Evolutionary conservation across 2,888 invertebrate species (phyloP).

Genomic region (Hetaerina titia): DNA sequence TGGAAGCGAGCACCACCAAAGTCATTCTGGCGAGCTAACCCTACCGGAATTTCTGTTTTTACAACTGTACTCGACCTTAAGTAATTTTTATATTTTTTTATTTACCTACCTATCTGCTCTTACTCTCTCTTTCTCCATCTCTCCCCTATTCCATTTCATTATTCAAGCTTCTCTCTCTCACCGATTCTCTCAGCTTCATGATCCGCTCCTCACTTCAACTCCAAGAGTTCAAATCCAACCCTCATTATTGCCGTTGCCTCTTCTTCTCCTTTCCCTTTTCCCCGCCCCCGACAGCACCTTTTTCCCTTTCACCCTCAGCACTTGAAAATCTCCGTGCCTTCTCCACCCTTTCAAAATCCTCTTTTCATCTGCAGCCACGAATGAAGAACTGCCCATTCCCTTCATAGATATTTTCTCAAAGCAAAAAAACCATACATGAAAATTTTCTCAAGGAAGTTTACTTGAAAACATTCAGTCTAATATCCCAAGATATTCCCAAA

Average conservation of each 20-base stretch:
- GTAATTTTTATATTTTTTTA: conserved; percentile 1
- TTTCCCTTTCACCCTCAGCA: background rate
- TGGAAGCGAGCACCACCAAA: too few species aligned
- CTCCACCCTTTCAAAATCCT: background rate
- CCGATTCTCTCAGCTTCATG: background rate
- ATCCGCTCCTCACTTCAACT: background rate
- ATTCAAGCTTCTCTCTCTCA: background rate
- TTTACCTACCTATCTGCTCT: background rate
- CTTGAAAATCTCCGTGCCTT: background rate
- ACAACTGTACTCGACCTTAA: background rate
- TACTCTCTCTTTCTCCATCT: background rate
- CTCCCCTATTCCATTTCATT: background rate
- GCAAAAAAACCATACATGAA: too few species aligned
- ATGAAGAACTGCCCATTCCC: too few species aligned
- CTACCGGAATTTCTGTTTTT: background rate
- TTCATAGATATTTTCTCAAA: too few species aligned
- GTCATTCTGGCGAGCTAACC: too few species aligned
- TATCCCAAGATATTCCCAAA: too few species aligned
- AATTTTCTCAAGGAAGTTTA: too few species aligned
- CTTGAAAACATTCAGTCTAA: too few species aligned
- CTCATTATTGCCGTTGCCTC: background rate
- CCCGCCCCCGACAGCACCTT: background rate
- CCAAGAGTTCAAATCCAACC: background rate
- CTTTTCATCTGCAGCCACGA: background rate
- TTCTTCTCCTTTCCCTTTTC: background rate